Evolutionary conservation across 2,113 vertebrate species (phyloP).

Genomic region (Gracilinanus agilis): DNA sequence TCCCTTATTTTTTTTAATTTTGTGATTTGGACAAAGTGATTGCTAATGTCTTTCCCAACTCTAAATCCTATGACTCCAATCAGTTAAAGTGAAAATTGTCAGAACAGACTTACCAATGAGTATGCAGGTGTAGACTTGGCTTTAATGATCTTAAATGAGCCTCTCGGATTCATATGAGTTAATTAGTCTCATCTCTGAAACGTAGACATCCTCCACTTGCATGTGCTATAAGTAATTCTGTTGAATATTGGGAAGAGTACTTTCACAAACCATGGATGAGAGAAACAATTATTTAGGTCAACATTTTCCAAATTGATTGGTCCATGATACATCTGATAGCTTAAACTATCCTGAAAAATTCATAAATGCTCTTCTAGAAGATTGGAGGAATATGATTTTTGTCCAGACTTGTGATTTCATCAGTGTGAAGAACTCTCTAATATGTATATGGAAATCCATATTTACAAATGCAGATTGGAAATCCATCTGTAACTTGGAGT

Average conservation of each 20-base stretch:
- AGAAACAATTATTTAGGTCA: slow-evolving; percentile 8
- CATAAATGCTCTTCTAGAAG: background rate
- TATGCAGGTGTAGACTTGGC: background rate
- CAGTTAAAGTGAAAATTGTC: background rate
- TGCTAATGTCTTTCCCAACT: background rate
- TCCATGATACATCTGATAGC: background rate
- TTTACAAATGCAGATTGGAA: background rate
- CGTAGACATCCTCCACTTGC: background rate
- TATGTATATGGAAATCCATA: background rate
- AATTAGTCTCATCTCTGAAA: background rate
- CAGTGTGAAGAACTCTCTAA: background rate
- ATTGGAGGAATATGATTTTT: background rate
- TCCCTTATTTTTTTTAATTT: background rate
- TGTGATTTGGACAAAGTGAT: background rate
- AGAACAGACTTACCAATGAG: background rate
- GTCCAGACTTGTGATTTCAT: background rate
- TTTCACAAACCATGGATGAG: background rate
- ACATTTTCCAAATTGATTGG: background rate
- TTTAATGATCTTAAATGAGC: background rate
- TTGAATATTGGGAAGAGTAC: background rate
- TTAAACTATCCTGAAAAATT: background rate
- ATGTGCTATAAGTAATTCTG: background rate
- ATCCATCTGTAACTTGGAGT: background rate
- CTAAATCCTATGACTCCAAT: background rate
- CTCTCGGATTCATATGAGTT: background rate